Base-by-base conservation (phyloP, 2,888 invertebrate species). In the Ethmia dodecea region DNA sequence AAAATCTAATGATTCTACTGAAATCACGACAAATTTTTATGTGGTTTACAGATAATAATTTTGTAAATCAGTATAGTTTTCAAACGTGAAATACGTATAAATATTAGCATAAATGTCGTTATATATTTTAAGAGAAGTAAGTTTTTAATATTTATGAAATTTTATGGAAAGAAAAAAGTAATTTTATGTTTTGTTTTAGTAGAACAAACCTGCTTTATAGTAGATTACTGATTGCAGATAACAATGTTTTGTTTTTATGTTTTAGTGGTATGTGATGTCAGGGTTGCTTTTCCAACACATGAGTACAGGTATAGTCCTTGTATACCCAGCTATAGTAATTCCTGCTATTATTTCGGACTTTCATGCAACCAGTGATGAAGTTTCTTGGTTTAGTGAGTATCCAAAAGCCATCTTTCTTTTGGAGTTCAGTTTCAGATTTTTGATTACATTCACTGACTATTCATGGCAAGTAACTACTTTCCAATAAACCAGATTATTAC, bases 251-350 rank as follows among this genome's bases (percentile, higher is more conserved):
- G n/a, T n/a, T n/a, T 26, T n/a, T 26, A 26, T 26, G 1, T 26
- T 26, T 10, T 12, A 28, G 28, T 28, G 28, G 13, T 28, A 28
- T 13, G 28, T 28, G 28, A 13, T 28, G 9, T 13, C 13, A 9
- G 8, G n/a, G 6, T 8, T 28, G 10, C 5, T 14, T 10, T 10
- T 49, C 9, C 49, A 49, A 5, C 47, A 47, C 24, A 13, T 50
- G 27, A 45, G 44, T 0, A 37, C 45, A 11, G 49, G 49, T 4
- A 41, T 50, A 9, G 41, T 47, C 12, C 15, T 47, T 12, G 41
- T 39, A 2, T 49, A 3, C 9, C 40, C 40, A 0, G 31, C 37
- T 1, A 28, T 40, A 5, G 20, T 40, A 25, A 37, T 33, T n/a
- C 40, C 40, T n/a, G 34, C 34, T 1, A 34, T 40, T 5, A 37